Evolutionary conservation across 2,888 invertebrate genomes (phyloP), one percentile per base, ranked within the genome.

Genomic region (Drosophila tripunctata): DNA sequence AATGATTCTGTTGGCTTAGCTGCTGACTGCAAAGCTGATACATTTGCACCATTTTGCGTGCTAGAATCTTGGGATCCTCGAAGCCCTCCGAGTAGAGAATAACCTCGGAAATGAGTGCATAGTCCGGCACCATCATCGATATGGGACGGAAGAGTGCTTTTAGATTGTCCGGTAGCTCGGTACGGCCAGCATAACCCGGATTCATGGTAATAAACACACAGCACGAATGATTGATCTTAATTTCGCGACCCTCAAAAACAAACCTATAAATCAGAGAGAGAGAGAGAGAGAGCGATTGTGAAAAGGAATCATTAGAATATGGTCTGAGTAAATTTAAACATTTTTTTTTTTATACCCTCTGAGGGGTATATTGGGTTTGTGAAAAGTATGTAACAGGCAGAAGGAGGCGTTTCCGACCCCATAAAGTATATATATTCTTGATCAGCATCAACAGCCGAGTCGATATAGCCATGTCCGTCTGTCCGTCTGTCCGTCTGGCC

Each of bases 41-140:
- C 96, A 97, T 96, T 90, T 97, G 95, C 0, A 96, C 96, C 97
- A 97, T 97, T 91, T 98, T 97, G 87, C 95, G 94, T 0, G 97
- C 96, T n/a, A 98, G 92, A 2, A 94, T 93, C 89, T 95, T 96
- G 0, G 97, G 97, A 0, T 96, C 95, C 89, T 97, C 97, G 87
- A 97, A 98, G 7, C 97, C 97, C 92, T 97, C 97, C 0, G 97
- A 97, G 90, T 97, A 97, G n/a, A 98, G 91, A 68, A 96, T 97
- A 3, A 97, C 97, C 92, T 97, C 97, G 41, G 97, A 97, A 80
- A 98, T 96, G 10, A 96, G 92, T 5, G 95, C 95, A 89, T 97
- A 97, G 92, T 97, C 96, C 0, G 97, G 97, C 33, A 97, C 96
- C 97, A 97, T 97, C 97, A 97, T 97, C 1, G 96, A 93, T 72